Percentiles rank a stretch among this genome's conserved stretches.
Evolutionary conservation across 2,888 invertebrate species (phyloP).

Genomic region (Nowickia ferox): DNA sequence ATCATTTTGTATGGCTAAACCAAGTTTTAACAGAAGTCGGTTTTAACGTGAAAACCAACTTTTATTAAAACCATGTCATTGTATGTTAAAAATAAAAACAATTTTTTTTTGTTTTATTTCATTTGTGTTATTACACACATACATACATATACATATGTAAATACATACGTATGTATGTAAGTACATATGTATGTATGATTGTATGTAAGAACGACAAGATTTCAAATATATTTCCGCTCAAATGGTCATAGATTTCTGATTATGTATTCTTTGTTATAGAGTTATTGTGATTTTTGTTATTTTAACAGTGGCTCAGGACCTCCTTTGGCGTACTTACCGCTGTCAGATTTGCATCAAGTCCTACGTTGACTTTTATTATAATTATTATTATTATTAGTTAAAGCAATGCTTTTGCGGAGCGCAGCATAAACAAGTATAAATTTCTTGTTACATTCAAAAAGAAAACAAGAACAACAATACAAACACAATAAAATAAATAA

Average conservation of each 20-base stretch:
- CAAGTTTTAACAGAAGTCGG: too few species aligned
- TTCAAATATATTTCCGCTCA: conserved; percentile 31
- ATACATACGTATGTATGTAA: neutral
- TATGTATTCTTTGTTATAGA: conserved; percentile 1
- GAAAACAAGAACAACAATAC: conserved; percentile 8
- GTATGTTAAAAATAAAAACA: too few species aligned
- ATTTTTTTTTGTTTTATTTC: too few species aligned
- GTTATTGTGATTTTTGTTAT: conserved; percentile 30
- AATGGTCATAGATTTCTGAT: conserved; percentile 45
- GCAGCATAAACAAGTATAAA: conserved; percentile 41
- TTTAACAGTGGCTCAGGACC: conserved; percentile 34
- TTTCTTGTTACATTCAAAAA: conserved; percentile 12
- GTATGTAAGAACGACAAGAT: neutral
- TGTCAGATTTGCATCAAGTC: conserved; percentile 35
- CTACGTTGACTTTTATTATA: conserved; percentile 45
- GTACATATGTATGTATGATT: neutral
- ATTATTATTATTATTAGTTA: conserved; percentile 30
- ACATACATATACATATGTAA: too few species aligned
- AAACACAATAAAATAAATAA: conserved; percentile 24
- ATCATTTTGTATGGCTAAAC: too few species aligned
- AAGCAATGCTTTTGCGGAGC: conserved; percentile 29
- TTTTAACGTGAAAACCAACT: too few species aligned
- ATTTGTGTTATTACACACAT: too few species aligned
- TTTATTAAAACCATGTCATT: too few species aligned
- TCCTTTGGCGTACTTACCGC: conserved; percentile 54